These are phyloP conservation scores for Eristalinus aeneus DNA, from an alignment of 2,888 invertebrate species.

Conservation along the genomic window DNA sequence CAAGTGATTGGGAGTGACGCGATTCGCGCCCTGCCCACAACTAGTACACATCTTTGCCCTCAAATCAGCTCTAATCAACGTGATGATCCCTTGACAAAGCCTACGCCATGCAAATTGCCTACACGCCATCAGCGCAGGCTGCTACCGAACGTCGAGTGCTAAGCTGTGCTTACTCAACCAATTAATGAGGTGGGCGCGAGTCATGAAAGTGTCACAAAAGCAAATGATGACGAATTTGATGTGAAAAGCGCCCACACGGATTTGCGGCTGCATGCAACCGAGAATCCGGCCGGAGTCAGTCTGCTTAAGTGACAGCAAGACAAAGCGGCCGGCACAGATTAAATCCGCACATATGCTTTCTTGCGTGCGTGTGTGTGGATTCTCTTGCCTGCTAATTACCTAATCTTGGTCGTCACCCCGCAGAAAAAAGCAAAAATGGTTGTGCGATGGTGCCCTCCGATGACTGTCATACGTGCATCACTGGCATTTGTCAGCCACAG, in stretches of 20 bases:
- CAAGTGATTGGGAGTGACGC: not conserved
- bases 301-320: conserved; percentile 65
- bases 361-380: conserved; percentile 5
- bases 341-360: conserved; percentile 60
- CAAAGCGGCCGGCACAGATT: conserved; percentile 64
- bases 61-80: conserved; percentile 69
- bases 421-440: not conserved
- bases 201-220: conserved; percentile 70
- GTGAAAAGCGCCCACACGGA: conserved; percentile 69
- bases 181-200: conserved; percentile 70
- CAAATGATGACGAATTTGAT: conserved; percentile 70
- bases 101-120: conserved; percentile 67
- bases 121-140: conserved; percentile 41
- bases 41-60: conserved; percentile 1
- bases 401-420: conserved; percentile 62
- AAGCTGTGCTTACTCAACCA: conserved; percentile 57
- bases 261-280: conserved; percentile 34
- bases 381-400: conserved; percentile 56
- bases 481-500: conserved; percentile 60
- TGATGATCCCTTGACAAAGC: conserved; percentile 69
- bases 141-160: conserved; percentile 37
- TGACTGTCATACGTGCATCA: conserved; percentile 63
- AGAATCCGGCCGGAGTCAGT: conserved; percentile 37
- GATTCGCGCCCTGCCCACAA: conserved; percentile 28
- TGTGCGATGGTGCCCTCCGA: conserved; percentile 43